Evolutionary conservation across 2,113 vertebrate genomes (phyloP).

Genomic region (Neopipo cinnamomea): DNA sequence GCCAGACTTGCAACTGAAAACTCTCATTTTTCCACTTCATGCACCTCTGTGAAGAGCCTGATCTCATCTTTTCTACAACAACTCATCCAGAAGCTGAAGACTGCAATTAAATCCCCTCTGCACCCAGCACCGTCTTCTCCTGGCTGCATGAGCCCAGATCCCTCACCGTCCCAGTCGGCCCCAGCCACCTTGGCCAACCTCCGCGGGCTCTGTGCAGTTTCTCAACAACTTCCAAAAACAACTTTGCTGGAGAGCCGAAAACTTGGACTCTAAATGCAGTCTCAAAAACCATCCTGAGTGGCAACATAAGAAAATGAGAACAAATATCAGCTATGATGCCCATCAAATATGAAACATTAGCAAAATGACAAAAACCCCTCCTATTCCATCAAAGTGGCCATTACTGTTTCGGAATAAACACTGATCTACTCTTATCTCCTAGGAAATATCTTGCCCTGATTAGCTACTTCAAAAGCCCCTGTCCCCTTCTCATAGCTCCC

Average conservation of each 20-base stretch:
- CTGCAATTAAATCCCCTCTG: background rate
- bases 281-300: background rate
- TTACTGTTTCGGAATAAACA: background rate
- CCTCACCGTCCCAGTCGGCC: background rate
- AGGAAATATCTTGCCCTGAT: background rate
- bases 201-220: background rate
- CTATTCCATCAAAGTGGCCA: background rate
- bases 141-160: background rate
- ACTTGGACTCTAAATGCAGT: background rate
- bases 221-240: background rate
- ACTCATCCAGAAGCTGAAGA: background rate
- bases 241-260: background rate
- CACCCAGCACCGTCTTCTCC: background rate
- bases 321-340: background rate
- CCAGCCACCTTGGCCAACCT: background rate
- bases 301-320: background rate
- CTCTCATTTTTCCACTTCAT: background rate
- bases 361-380: background rate
- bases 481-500: background rate
- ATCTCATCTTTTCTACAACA: background rate
- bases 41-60: background rate
- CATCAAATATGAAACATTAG: rapidly evolving
- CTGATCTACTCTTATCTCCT: background rate
- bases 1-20: background rate
- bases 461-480: background rate